phyloP scores from a whole-genome alignment of 2,113 vertebrate genomes.

The Channa maculata region DNA sequence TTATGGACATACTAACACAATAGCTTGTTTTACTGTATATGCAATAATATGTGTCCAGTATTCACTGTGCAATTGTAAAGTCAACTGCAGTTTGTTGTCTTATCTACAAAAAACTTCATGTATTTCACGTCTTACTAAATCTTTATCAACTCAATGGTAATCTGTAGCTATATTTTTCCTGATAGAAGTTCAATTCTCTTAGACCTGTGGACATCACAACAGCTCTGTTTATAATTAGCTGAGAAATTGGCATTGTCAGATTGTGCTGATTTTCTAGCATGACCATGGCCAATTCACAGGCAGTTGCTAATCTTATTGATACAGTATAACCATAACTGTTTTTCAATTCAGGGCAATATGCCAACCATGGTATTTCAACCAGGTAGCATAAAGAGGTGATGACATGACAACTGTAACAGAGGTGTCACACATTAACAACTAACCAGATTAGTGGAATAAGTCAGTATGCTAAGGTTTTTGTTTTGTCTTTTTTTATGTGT shows the following conservation, averaged over 20 bases:
- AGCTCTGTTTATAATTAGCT: conserved; percentile 22
- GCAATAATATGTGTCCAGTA: not conserved
- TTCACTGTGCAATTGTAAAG: not conserved
- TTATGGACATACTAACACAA: not conserved
- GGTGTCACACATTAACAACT: no score
- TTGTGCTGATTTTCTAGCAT: conserved; percentile 24
- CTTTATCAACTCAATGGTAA: not conserved
- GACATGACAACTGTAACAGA: no score
- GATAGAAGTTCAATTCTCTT: conserved; percentile 1
- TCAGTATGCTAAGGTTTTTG: no score
- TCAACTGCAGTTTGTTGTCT: not conserved
- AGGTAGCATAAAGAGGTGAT: no score
- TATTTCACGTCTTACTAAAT: not conserved
- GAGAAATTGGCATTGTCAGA: conserved; percentile 11
- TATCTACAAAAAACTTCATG: no score
- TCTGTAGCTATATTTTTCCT: not conserved
- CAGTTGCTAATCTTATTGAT: no score
- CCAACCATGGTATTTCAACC: not conserved
- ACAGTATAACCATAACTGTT: no score
- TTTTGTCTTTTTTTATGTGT: no score
- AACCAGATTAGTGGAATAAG: no score
- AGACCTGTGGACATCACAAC: not conserved
- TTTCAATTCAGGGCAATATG: not conserved
- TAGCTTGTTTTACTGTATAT: conserved; percentile 2
- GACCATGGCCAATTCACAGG: not conserved